A percentile compares a stretch with the other conserved stretches of the same genome.
Conservation (phyloP, 2,113 vertebrate species). For the Nipponia nippon region DNA sequence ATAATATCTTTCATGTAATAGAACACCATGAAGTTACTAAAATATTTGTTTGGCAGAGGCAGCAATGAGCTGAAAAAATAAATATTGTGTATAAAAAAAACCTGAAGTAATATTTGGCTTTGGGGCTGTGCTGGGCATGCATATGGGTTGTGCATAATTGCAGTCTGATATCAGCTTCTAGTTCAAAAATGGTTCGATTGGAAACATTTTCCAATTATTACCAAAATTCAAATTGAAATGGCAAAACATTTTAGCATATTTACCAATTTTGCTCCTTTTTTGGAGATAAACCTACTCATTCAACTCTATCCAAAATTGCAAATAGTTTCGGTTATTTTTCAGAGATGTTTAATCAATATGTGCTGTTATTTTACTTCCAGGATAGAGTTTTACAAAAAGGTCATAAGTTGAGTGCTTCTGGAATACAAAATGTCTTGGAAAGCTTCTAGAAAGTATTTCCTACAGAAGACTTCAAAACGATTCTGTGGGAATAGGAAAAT, state of each 20-base stretch:
- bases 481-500: not conserved
- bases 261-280: not conserved
- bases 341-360: not conserved
- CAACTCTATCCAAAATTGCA: not conserved
- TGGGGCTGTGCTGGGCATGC: rapidly evolving
- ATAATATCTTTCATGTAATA: not conserved
- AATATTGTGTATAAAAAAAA: not conserved
- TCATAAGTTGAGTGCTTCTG: not conserved
- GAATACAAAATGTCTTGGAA: not conserved
- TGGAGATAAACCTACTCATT: not conserved
- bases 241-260: not conserved
- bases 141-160: not conserved
- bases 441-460: not conserved
- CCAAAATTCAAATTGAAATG: not conserved
- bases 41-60: not conserved
- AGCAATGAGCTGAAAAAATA: not conserved
- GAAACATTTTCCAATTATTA: not conserved
- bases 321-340: not conserved
- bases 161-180: not conserved
- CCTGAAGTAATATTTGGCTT: not conserved
- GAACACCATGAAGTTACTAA: not conserved
- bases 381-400: not conserved
- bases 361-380: not conserved
- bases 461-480: not conserved
- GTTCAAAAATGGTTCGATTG: not conserved